These are phyloP conservation scores for Drusus annulatus DNA, from an alignment of 1,140 invertebrate genomes.

Conservation along the genomic window DNA sequence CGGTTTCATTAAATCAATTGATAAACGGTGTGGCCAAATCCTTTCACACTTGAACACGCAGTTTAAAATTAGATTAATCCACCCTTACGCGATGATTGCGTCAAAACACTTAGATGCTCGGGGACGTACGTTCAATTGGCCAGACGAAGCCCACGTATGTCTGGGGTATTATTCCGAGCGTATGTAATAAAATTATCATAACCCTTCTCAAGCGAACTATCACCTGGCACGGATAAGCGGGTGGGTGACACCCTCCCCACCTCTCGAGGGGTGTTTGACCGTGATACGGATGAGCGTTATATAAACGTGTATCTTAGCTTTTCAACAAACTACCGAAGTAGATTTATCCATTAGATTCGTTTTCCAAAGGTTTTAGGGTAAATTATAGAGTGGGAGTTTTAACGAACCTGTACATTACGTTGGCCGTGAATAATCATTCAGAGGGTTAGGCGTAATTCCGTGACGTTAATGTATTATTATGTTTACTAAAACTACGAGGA, in stretches of 20 bases:
- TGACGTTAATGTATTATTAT: no score
- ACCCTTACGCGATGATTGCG: neutral
- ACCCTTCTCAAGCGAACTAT: conserved; percentile 3
- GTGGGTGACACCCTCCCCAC: neutral
- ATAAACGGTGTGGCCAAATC: neutral
- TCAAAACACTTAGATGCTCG: neutral
- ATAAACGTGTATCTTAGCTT: conserved; percentile 1
- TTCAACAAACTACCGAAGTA: neutral
- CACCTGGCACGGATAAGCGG: conserved; percentile 7
- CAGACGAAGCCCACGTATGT: conserved; percentile 11
- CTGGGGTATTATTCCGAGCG: conserved; percentile 2
- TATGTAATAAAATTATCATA: conserved; percentile 18
- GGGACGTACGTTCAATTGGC: neutral
- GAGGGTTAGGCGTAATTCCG: no score
- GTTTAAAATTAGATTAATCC: conserved; percentile 4
- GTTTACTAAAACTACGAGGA: no score
- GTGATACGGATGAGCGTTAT: neutral
- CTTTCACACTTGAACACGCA: neutral
- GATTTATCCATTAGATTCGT: neutral
- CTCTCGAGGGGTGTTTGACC: neutral
- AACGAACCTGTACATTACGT: no score
- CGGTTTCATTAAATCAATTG: no score
- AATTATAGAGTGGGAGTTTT: no score
- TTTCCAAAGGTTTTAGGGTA: neutral
- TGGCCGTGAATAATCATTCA: neutral